Evolutionary conservation across 2,113 vertebrate species (phyloP), one percentile per base, ranked within the genome.

Genomic region (Laticauda colubrina): DNA sequence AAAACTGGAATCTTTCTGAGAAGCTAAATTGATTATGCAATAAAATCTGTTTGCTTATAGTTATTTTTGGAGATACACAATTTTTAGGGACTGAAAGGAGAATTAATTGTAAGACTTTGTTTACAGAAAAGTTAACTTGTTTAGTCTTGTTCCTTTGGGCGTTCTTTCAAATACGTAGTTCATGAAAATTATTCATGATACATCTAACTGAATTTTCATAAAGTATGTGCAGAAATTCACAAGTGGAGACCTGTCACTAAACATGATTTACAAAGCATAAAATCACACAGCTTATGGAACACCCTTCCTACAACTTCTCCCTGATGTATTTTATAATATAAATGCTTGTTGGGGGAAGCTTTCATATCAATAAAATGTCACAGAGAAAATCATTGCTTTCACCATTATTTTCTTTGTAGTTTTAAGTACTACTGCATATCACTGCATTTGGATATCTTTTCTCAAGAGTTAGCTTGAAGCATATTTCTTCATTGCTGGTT

Each of bases 1-100:
- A 53, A 34, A 54, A 90, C 56, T 43, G 23, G 9, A 64, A 90
- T 56, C 39, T 55, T 69, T 93, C 64, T 64, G 81, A 64, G 57
- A 87, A 87, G 81, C 48, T 59, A 3, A 34, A 54, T 61, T 61
- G 57, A 34, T 93, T 93, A 8, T 69, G 81, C 48, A 93, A 69
- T 64, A 54, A 90, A 54, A 51, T 93, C 45, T 90, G 61, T 93
- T 93, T 93, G 86, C 89, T 87, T 93, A 48, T 53, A 81, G 48
- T 89, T 59, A 87, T 55, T 87, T 55, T 90, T 93, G 75, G 56
- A 18, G 43, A 93, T 55, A 69, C 81, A 90, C 56, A 90, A 87
- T 54, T 21, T n/a, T 90, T 23, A 39, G 48, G 56, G 48, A 64
- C 75, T 87, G 90, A 87, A 90, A 93, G 56, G 24, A 59, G 81